A percentile compares a stretch with the other conserved stretches of the same genome.
phyloP scores from a whole-genome alignment of 1,140 invertebrate species.

The Berghia stephanieae region DNA sequence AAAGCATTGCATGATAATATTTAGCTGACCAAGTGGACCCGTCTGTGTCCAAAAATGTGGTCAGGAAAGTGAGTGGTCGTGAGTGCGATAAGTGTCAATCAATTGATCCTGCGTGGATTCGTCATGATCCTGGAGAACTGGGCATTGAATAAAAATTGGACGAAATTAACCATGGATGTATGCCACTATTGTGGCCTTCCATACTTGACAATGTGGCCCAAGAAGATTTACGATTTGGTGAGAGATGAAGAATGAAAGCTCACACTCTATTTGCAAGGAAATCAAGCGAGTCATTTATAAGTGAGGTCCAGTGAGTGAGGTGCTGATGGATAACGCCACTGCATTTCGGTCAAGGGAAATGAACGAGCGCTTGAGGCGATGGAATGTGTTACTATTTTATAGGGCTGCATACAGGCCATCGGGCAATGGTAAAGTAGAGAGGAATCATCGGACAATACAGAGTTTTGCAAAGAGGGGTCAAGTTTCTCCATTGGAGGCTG shows the following conservation, averaged over 20 bases:
- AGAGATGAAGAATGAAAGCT: neutral
- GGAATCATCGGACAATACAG: neutral
- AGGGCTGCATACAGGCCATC: neutral
- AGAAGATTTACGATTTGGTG: constrained; percentile 10
- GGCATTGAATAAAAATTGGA: neutral
- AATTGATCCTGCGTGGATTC: neutral
- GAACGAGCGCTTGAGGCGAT: neutral
- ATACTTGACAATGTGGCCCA: neutral
- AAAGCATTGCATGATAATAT: neutral
- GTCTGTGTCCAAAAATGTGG: neutral
- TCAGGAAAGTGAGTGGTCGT: neutral
- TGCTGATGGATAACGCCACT: constrained; percentile 3
- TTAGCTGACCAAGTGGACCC: neutral
- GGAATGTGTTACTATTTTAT: neutral
- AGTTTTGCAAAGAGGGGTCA: neutral
- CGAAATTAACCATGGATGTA: neutral
- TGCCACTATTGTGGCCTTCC: neutral
- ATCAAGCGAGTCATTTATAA: neutral
- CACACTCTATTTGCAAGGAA: neutral
- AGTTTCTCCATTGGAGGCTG: neutral
- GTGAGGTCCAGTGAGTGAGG: neutral
- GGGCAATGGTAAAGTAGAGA: neutral
- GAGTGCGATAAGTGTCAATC: neutral
- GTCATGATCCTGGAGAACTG: neutral
- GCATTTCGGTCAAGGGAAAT: constrained; percentile 2